Base-by-base conservation (phyloP, 37 sponge, comb jelly and placozoan species). In the Ianthella basta region DNA sequence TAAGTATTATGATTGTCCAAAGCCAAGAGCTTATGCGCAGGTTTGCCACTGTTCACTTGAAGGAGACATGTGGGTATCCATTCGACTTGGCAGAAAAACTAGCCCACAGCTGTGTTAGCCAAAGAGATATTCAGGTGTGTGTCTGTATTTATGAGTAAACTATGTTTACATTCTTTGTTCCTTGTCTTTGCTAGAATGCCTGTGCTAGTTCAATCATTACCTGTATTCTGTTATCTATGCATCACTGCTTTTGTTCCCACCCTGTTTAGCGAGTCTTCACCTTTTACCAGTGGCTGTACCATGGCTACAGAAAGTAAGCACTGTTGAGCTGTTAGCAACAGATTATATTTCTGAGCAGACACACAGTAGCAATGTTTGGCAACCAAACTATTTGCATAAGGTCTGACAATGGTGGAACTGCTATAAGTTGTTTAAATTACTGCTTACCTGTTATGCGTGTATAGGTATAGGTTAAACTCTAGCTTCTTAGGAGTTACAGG, bases 211-310 rank as follows among this genome's bases (percentile, higher is more conserved):
- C 18, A 18, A 57, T 57, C 59, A 20, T 57, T 57, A 19, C 19
- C 19, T 72, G 16, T 66, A 14, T 12, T 66, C 27, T 66, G 68
- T 66, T 19, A 12, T 81, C 8, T 37, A 25, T 0, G 53, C 34
- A 64, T 12, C 69, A 81, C 50, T 12, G 82, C 25, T 18, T 56
- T 25, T 56, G 34, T 70, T 57, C 66, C 32, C 21, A 56, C 21
- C 81, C 86, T 39, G 82, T 77, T 15, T 80, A 86, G 20, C 75
- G 88, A 27, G 92, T 89, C 59, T 84, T 87, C 3, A 86, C 88
- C 44, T 87, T 63, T 54, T 92, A 92, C 65, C 92, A 92, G 72
- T 92, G 92, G n/a, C n/a, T n/a, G n/a, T n/a, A n/a, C n/a, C n/a
- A n/a, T n/a, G n/a, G n/a, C n/a, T n/a, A n/a, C n/a, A n/a, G n/a